Conservation (phyloP, 2,888 invertebrate genomes). For the Diaphora mendica region DNA sequence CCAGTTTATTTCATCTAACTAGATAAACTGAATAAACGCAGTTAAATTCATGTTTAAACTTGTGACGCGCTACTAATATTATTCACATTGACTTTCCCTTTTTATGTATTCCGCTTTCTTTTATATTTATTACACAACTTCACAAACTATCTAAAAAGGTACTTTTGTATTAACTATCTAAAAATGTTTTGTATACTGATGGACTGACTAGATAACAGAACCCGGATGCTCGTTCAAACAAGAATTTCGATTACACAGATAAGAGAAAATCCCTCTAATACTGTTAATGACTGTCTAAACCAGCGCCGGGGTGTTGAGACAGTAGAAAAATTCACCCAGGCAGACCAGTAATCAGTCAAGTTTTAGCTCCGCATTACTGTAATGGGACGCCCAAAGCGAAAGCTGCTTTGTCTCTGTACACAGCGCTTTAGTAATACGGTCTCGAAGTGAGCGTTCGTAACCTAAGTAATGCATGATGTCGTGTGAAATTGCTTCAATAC, state of each 20-base stretch:
- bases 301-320: slow-evolving; percentile 55
- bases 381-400: slow-evolving; percentile 69
- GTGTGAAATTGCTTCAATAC: slow-evolving; percentile 42
- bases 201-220: slow-evolving; percentile 43
- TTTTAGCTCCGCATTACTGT: slow-evolving; percentile 79
- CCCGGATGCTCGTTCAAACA: slow-evolving; percentile 50
- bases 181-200: slow-evolving; percentile 39
- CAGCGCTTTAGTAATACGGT: slow-evolving; percentile 57
- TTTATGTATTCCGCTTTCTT: slow-evolving; percentile 21
- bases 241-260: slow-evolving; percentile 72
- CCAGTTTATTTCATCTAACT: not conserved
- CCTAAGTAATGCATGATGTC: slow-evolving; percentile 38
- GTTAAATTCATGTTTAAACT: slow-evolving; percentile 2
- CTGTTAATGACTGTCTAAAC: slow-evolving; percentile 68
- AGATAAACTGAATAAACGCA: not conserved
- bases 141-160: slow-evolving; percentile 19
- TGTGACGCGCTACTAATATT: slow-evolving; percentile 9
- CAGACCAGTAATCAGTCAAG: slow-evolving; percentile 79
- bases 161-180: slow-evolving; percentile 34
- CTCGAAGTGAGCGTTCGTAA: slow-evolving; percentile 44
- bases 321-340: slow-evolving; percentile 74
- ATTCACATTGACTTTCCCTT: slow-evolving; percentile 21
- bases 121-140: slow-evolving; percentile 15
- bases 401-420: slow-evolving; percentile 68
- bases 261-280: slow-evolving; percentile 67